These are phyloP conservation scores for Neomorphus geoffroyi DNA, from an alignment of 2,797 vertebrate species.

Conservation along the genomic window DNA sequence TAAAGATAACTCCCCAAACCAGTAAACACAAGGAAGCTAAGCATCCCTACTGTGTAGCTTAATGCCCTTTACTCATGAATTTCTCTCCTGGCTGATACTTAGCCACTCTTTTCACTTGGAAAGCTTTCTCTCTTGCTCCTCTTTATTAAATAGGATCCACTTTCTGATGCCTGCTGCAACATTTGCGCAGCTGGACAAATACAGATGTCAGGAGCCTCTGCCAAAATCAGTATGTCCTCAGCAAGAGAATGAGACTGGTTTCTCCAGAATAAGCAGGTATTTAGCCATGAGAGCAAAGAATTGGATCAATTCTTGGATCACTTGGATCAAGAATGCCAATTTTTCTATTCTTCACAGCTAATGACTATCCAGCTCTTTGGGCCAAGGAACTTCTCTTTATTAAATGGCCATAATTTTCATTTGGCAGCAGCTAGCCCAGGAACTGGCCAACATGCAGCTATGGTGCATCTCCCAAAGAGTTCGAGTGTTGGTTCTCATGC, in stretches of 20 bases:
- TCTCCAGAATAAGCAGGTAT: neutral
- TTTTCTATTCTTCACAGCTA: neutral
- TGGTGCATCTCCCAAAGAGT: neutral
- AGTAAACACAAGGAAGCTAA: neutral
- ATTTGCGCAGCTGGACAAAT: neutral
- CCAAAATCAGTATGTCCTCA: neutral
- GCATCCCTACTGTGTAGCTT: neutral
- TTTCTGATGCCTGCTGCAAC: neutral
- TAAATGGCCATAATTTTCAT: neutral
- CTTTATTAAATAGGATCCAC: neutral
- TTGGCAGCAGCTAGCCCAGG: neutral
- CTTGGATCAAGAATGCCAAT: neutral
- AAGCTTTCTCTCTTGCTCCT: neutral
- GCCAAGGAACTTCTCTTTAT: neutral
- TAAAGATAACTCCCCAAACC: neutral
- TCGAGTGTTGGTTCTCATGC: neutral
- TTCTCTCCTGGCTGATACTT: neutral
- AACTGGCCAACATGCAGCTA: neutral
- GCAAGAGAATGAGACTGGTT: neutral
- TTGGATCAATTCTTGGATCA: too few relatives aligned
- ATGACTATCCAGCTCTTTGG: neutral
- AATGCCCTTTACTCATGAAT: neutral
- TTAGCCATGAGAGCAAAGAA: neutral
- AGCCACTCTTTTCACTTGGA: neutral
- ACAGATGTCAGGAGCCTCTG: neutral